phyloP scores from a whole-genome alignment of 1,140 invertebrate genomes.

The Anagrus nilaparvatae region DNA sequence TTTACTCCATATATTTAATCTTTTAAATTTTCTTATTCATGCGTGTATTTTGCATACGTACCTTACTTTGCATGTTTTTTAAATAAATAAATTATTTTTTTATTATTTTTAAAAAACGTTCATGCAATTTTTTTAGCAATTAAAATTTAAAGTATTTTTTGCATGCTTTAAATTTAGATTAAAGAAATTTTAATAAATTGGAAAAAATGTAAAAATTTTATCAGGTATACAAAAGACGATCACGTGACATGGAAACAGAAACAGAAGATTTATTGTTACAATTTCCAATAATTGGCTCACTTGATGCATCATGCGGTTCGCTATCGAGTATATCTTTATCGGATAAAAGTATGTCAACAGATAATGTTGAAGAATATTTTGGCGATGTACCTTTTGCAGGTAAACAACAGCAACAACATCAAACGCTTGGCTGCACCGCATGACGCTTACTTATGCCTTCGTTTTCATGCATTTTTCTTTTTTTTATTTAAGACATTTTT shows the following conservation, averaged over 20 bases:
- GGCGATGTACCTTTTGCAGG: constrained; percentile 80
- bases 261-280: constrained; percentile 54
- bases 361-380: constrained; percentile 77
- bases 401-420: constrained; percentile 42
- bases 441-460: constrained; percentile 41
- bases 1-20: too few relatives aligned
- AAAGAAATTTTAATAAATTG: too few relatives aligned
- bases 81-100: too few relatives aligned
- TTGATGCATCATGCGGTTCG: constrained; percentile 49
- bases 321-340: constrained; percentile 59
- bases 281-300: constrained; percentile 39
- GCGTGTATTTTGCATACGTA: too few relatives aligned
- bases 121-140: too few relatives aligned
- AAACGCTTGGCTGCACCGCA: constrained; percentile 48
- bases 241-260: constrained; percentile 70
- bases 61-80: too few relatives aligned
- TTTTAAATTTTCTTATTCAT: too few relatives aligned
- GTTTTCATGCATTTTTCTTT: constrained; percentile 42
- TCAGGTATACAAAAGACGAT: constrained; percentile 68
- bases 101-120: too few relatives aligned
- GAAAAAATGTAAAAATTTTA: too few relatives aligned
- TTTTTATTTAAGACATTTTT: constrained; percentile 23
- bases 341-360: constrained; percentile 68
- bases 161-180: too few relatives aligned
- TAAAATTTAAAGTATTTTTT: too few relatives aligned